Percentiles rank a stretch among this genome's conserved stretches.
phyloP scores from a whole-genome alignment of 2,888 invertebrate species.

The Apomyelois bistriatella region DNA sequence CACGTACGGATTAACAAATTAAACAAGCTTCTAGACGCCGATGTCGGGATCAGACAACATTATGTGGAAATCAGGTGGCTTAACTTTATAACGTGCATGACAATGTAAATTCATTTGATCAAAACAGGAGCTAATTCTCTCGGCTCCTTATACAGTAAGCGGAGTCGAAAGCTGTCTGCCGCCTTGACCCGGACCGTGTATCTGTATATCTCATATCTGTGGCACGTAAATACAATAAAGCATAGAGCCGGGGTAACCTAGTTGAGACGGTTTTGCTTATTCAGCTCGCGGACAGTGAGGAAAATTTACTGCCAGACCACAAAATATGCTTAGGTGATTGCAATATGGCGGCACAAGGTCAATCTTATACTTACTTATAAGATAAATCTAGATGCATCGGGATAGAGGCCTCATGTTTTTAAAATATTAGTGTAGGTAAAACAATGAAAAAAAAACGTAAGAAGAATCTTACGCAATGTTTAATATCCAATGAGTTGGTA shows the following conservation, averaged over 20 bases:
- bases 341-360: slow-evolving; percentile 40
- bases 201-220: slow-evolving; percentile 72
- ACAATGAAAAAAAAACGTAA: slow-evolving; percentile 27
- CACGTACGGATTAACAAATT: slow-evolving; percentile 62
- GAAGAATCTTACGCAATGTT: slow-evolving; percentile 40
- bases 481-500: slow-evolving; percentile 41
- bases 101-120: slow-evolving; percentile 36
- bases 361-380: slow-evolving; percentile 25
- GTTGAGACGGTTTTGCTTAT: slow-evolving; percentile 62
- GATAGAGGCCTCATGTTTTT: slow-evolving; percentile 1
- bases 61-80: slow-evolving; percentile 57
- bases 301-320: slow-evolving; percentile 41
- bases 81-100: slow-evolving; percentile 50
- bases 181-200: slow-evolving; percentile 69
- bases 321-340: slow-evolving; percentile 31
- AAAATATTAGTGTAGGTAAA: too few species aligned
- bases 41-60: slow-evolving; percentile 49
- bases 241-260: slow-evolving; percentile 69
- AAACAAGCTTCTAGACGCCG: slow-evolving; percentile 42
- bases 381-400: slow-evolving; percentile 22
- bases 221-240: slow-evolving; percentile 78
- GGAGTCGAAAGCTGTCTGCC: slow-evolving; percentile 69
- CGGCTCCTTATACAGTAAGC: slow-evolving; percentile 61
- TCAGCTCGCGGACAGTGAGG: slow-evolving; percentile 48
- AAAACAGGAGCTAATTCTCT: slow-evolving; percentile 61